Evolutionary conservation across 2,797 vertebrate genomes (phyloP), one percentile per base, ranked within the genome.

Genomic region (Ptychadena robeensis): DNA sequence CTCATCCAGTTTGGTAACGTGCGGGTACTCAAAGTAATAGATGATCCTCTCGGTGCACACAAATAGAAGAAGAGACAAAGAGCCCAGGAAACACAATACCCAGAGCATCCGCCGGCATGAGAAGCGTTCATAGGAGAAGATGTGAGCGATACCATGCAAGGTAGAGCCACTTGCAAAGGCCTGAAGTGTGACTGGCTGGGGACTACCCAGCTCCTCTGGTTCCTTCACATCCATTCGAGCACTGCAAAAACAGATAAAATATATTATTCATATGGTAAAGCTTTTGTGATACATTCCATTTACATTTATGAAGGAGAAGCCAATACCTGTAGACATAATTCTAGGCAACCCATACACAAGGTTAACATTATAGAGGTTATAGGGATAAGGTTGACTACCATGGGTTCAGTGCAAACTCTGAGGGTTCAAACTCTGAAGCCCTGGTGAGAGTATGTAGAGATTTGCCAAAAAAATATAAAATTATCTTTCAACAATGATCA

Each of bases 1-100:
- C 93, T 98, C 98, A n/a, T 99, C 98, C 85, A 99, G 96, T 87
- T 96, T 98, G 91, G 98, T 98, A 90, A 99, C 94, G 11, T 99
- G 97, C 6, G 97, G 98, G 91, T 98, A 98, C 92, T 96, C 94
- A 89, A 99, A 97, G 89, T 99, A 99, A 87, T 96, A 95, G 90
- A 97, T 96, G 88, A 99, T 96, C 7, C 98, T 94, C 90, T 99
- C 97, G 22, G 95, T 96, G 88, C 96, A 99, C 88, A 98, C 96
- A 30, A 96, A 92, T 88, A 96, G 90, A 85, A 99, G 94, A 87
- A 98, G 91, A 0, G 95, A 94, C 86, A 98, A 83, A 0, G 97
- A 99, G 81, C 96, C 94, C 91, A 98, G 86, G 93, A 99, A 99
- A 87, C 97, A 98, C 31, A 98, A 87, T 1, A 96, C 95, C 98